Evolutionary conservation across 2,888 invertebrate genomes (phyloP).

Genomic region (Cephus pygmeus): DNA sequence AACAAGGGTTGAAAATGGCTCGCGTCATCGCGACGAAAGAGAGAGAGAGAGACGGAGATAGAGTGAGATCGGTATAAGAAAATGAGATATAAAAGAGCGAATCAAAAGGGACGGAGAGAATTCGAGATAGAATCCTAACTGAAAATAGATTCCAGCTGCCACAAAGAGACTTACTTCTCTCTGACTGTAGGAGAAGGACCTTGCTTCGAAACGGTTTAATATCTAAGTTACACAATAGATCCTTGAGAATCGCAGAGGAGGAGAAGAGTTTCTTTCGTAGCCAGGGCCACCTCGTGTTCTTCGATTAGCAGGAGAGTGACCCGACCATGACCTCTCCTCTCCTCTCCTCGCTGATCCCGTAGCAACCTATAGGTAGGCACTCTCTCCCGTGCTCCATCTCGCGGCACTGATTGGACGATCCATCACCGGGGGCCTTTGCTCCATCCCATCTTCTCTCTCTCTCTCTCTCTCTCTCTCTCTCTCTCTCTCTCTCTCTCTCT

Average conservation of each 20-base stretch:
- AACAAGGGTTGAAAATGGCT: neutral
- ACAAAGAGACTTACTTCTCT: no score
- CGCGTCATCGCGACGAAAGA: neutral
- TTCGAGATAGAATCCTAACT: no score
- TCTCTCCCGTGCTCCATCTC: slow-evolving; percentile 63
- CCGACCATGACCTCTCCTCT: slow-evolving; percentile 63
- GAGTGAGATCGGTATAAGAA: no score
- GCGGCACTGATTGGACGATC: slow-evolving; percentile 72
- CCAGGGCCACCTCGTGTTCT: slow-evolving; percentile 52
- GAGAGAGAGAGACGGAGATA: neutral
- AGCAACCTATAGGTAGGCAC: slow-evolving; percentile 48
- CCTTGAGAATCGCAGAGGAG: slow-evolving; percentile 16
- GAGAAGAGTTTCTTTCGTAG: slow-evolving; percentile 40
- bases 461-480: slow-evolving; percentile 25
- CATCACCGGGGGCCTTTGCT: slow-evolving; percentile 65
- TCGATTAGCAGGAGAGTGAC: slow-evolving; percentile 65
- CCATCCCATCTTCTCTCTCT: slow-evolving; percentile 17
- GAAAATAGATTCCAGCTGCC: no score
- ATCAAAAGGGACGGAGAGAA: no score
- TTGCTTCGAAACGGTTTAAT: slow-evolving; percentile 12
- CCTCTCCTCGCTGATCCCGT: slow-evolving; percentile 41
- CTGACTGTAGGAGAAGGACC: no score
- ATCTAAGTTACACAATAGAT: slow-evolving; percentile 24
- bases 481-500: slow-evolving; percentile 35
- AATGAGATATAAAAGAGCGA: no score